A percentile compares a stretch with the other conserved stretches of the same genome.
Conservation (phyloP, 23 tunicate species). For the Styela plicata region DNA sequence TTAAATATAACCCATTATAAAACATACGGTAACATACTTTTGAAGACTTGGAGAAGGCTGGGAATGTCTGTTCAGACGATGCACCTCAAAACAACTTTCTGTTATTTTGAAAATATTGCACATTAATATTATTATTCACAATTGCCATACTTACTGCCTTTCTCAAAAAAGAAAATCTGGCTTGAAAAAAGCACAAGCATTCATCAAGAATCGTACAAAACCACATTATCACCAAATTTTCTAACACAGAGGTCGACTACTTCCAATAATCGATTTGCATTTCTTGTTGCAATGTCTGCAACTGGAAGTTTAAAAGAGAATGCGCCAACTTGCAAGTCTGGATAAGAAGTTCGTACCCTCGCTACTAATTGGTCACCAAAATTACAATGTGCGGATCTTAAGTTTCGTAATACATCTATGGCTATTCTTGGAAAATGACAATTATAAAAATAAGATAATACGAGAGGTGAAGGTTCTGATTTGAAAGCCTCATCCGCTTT, state of each 20-base stretch:
- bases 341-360: conserved; percentile 18
- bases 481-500: conserved; percentile 73
- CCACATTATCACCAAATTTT: conserved; percentile 51
- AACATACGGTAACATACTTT: no score
- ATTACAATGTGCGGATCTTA: conserved; percentile 54
- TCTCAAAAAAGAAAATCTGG: no score
- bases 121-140: no score
- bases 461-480: conserved; percentile 37
- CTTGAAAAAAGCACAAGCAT: not conserved
- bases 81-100: no score
- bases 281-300: conserved; percentile 26
- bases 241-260: conserved; percentile 60
- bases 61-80: no score
- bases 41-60: no score
- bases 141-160: no score
- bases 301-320: conserved; percentile 27
- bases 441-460: conserved; percentile 64
- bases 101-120: not conserved
- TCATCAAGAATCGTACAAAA: conserved; percentile 15
- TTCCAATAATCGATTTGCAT: conserved; percentile 45
- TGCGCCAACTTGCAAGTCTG: conserved; percentile 26
- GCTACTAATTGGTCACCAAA: conserved; percentile 45
- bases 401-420: conserved; percentile 46
- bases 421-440: conserved; percentile 86
- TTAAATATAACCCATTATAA: no score